Evolutionary conservation across 2,113 vertebrate genomes (phyloP).

Genomic region (Ovis canadensis): DNA sequence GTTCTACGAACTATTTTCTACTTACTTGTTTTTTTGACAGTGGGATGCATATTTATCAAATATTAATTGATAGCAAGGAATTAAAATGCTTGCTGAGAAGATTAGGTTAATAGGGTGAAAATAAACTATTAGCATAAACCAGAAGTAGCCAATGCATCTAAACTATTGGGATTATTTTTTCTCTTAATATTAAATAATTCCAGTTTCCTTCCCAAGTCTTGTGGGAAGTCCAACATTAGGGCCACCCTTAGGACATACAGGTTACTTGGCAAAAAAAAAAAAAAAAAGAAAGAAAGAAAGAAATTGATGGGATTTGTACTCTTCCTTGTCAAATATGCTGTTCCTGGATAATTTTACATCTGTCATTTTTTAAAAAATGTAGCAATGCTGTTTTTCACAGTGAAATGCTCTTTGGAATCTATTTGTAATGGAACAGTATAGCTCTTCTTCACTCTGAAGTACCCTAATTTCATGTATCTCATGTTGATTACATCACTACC

Average conservation of each 20-base stretch:
- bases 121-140: not conserved
- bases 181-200: not conserved
- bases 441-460: not conserved
- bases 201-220: not conserved
- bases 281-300: too few relatives aligned
- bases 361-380: not conserved
- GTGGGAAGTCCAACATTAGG: not conserved
- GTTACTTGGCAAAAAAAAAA: not conserved
- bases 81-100: not conserved
- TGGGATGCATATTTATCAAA: not conserved
- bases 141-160: not conserved
- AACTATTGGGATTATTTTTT: not conserved
- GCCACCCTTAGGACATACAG: rapidly evolving
- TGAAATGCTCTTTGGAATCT: not conserved
- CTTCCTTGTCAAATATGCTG: not conserved
- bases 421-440: not conserved
- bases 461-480: not conserved
- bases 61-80: not conserved
- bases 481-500: not conserved
- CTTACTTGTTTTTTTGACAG: not conserved
- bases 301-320: rapidly evolving
- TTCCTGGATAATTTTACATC: not conserved
- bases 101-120: not conserved
- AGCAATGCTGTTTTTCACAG: not conserved
- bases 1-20: not conserved